Conservation (phyloP, 2,113 vertebrate genomes). For the Phocoena phocoena region DNA sequence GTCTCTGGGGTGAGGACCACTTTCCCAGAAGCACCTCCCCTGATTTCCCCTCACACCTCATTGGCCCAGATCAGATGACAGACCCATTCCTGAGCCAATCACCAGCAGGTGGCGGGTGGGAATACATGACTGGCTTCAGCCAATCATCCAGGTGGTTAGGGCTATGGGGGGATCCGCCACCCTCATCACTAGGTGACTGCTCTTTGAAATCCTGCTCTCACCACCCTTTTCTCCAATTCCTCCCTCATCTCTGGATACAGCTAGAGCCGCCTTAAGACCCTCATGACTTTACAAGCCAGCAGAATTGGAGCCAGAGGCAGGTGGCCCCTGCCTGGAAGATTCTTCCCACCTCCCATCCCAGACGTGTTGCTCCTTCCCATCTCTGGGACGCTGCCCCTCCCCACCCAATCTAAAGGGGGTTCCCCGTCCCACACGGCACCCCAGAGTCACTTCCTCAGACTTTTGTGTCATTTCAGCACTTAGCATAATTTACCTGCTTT, state of each 20-base stretch:
- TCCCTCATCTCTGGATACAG: background rate
- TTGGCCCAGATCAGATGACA: background rate
- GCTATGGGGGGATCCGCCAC: too few species aligned
- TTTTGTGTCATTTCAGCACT: background rate
- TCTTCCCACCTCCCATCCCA: background rate
- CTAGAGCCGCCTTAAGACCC: background rate
- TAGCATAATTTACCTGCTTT: background rate
- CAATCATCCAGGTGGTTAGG: background rate
- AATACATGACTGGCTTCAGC: background rate
- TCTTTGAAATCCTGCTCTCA: too few species aligned
- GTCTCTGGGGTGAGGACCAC: background rate
- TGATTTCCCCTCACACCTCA: background rate
- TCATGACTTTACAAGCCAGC: rapidly evolving
- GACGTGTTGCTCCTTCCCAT: background rate
- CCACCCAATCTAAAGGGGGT: too few species aligned
- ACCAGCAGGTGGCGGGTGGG: background rate
- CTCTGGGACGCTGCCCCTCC: background rate
- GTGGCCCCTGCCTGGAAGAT: background rate
- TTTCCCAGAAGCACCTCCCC: background rate
- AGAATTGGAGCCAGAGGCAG: background rate
- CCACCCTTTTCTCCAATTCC: background rate
- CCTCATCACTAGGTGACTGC: background rate
- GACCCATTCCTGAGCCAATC: background rate
- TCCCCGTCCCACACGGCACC: rapidly evolving
- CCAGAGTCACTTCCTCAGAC: background rate